phyloP scores from a whole-genome alignment of 2,113 vertebrate genomes.

The Leuciscus idus region DNA sequence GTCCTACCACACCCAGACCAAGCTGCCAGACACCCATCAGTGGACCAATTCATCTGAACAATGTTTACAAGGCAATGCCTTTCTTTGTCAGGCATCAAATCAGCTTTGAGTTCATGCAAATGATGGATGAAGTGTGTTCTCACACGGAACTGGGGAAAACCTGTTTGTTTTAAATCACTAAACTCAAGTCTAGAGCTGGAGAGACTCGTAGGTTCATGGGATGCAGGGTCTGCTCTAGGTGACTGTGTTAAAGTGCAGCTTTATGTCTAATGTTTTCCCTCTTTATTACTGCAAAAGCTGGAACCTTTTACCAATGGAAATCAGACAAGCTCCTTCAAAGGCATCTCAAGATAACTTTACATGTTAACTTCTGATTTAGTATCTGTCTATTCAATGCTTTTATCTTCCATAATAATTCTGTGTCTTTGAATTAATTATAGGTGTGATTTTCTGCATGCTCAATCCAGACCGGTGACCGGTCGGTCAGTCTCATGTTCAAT shows the following conservation, averaged over 20 bases:
- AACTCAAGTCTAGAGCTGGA: neutral
- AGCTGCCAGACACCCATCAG: neutral
- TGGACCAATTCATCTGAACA: neutral
- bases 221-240: neutral
- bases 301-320: neutral
- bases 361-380: neutral
- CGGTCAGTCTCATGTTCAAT: too few relatives aligned
- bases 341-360: neutral
- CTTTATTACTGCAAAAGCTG: neutral
- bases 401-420: neutral
- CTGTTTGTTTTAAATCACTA: neutral
- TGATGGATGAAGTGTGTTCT: constrained; percentile 32
- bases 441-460: too few relatives aligned
- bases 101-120: neutral
- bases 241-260: neutral
- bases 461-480: too few relatives aligned
- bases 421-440: neutral
- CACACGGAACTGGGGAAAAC: neutral
- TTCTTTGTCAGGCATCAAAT: constrained; percentile 12
- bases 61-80: constrained; percentile 10
- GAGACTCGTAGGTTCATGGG: neutral
- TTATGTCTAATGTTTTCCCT: too few relatives aligned
- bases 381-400: neutral
- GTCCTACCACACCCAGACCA: neutral
- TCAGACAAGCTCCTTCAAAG: neutral